Evolutionary conservation across 2,113 vertebrate genomes (phyloP).

Genomic region (Egretta garzetta): DNA sequence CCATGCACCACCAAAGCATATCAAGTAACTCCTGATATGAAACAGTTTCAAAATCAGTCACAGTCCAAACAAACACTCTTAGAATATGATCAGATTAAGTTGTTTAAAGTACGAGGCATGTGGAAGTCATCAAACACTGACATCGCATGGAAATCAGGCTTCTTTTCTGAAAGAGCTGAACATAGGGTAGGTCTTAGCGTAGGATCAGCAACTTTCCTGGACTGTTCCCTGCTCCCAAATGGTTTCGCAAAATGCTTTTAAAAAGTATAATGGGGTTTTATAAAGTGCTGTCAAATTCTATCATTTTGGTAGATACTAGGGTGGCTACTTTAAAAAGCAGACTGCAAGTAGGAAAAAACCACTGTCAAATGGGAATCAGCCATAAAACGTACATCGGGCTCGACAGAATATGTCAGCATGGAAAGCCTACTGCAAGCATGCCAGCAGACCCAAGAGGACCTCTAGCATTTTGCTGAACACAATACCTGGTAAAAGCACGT

Average conservation of each 20-base stretch:
- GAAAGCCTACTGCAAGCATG: not conserved
- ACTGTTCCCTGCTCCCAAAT: not conserved
- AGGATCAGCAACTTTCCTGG: not conserved
- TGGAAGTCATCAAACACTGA: slow-evolving; percentile 67
- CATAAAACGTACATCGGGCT: not conserved
- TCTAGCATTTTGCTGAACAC: not conserved
- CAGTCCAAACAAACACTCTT: slow-evolving; percentile 57
- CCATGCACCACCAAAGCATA: not conserved
- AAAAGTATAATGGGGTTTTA: not conserved
- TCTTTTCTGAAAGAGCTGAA: slow-evolving; percentile 19
- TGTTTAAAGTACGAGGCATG: slow-evolving; percentile 63
- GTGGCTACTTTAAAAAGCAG: not conserved
- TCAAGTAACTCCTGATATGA: slow-evolving; percentile 33
- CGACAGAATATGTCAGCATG: not conserved
- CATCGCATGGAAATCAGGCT: slow-evolving; percentile 56
- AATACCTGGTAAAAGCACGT: not conserved
- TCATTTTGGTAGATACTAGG: not conserved
- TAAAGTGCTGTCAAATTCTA: not conserved
- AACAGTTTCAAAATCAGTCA: slow-evolving; percentile 60
- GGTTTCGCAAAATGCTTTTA: not conserved
- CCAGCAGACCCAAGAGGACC: not conserved
- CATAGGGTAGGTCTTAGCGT: not conserved
- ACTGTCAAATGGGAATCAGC: not conserved
- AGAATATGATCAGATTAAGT: slow-evolving; percentile 58
- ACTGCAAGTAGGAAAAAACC: not conserved